These are phyloP conservation scores for Melopsittacus undulatus DNA, from an alignment of 2,797 vertebrate species.

Conservation along the genomic window DNA sequence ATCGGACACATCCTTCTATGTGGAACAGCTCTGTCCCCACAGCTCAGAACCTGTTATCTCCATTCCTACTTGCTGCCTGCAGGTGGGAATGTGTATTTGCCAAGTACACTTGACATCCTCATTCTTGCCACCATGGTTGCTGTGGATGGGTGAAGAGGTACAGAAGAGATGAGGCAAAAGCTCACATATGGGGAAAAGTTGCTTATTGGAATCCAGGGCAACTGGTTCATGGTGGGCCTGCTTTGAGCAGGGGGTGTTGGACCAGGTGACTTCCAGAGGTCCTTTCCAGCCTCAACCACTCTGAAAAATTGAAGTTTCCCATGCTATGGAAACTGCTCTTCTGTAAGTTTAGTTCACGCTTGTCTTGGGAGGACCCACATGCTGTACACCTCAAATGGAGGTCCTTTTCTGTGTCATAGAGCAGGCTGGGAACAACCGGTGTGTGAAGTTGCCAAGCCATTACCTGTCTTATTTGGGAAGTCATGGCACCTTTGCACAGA, in stretches of 20 bases:
- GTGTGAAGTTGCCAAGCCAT: neutral
- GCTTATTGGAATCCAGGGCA: neutral
- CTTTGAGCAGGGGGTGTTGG: neutral
- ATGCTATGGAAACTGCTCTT: neutral
- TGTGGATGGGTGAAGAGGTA: neutral
- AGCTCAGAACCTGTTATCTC: neutral
- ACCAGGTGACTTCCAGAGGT: neutral
- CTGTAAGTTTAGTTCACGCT: rapidly evolving
- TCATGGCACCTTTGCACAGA: neutral
- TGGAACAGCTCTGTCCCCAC: neutral
- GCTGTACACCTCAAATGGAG: neutral
- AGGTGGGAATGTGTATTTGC: neutral
- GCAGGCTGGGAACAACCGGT: neutral
- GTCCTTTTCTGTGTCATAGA: neutral
- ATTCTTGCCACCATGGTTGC: neutral
- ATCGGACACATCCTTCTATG: neutral
- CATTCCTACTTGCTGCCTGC: rapidly evolving
- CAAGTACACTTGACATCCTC: neutral
- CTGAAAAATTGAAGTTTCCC: neutral
- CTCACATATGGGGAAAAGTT: rapidly evolving
- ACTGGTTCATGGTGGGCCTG: rapidly evolving
- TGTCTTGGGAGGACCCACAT: neutral
- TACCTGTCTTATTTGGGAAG: neutral
- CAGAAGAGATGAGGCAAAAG: neutral
- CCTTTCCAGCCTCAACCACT: neutral